Evolutionary conservation across 2,113 vertebrate genomes (phyloP).

Genomic region (Acrocephalus arundinaceus): DNA sequence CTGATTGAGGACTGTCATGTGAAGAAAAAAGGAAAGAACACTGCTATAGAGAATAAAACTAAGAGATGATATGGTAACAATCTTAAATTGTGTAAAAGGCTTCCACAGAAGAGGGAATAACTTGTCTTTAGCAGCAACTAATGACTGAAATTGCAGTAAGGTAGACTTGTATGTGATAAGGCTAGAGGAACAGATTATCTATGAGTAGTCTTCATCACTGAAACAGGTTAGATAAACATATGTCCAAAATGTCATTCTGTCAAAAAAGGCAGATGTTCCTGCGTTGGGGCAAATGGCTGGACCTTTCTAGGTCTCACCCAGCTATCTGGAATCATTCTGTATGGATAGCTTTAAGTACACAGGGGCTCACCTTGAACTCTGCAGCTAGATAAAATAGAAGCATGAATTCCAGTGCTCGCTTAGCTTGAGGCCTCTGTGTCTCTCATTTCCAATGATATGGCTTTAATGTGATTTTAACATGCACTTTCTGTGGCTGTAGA

Average conservation of each 20-base stretch:
- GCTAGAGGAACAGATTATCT: not conserved
- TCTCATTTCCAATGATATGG: not conserved
- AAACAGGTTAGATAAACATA: not conserved
- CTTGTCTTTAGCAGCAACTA: not conserved
- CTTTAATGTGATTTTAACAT: constrained; percentile 5
- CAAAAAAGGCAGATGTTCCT: constrained; percentile 1
- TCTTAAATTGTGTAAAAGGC: not conserved
- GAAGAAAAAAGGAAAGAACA: not conserved
- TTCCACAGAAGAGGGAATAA: not conserved
- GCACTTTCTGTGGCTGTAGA: not conserved
- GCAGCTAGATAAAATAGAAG: not conserved
- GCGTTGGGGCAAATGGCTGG: not conserved
- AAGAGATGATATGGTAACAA: not conserved
- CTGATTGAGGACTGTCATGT: not conserved
- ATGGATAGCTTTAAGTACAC: not conserved
- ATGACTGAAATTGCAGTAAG: not conserved
- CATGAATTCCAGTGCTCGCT: not conserved
- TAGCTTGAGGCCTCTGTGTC: not conserved
- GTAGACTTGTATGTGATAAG: not conserved
- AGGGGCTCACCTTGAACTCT: not conserved
- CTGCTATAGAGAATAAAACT: not conserved
- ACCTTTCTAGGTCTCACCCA: not conserved
- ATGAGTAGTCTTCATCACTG: not conserved
- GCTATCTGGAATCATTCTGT: not conserved
- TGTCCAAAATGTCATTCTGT: not conserved